These are phyloP conservation scores for Spondyliosoma cantharus DNA, from an alignment of 2,797 vertebrate genomes.

Conservation along the genomic window DNA sequence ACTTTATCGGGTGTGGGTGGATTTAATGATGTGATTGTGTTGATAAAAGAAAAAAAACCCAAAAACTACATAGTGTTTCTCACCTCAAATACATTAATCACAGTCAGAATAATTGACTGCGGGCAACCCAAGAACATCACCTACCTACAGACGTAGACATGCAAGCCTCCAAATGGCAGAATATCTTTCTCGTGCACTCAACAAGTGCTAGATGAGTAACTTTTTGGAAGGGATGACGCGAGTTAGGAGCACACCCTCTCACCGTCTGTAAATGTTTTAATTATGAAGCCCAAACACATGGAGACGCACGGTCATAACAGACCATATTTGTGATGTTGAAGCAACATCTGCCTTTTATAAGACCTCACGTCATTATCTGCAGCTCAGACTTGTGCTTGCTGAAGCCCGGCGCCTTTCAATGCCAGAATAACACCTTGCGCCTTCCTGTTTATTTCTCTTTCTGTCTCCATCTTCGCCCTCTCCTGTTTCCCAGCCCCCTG, in stretches of 20 bases:
- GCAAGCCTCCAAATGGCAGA: slow-evolving; percentile 8
- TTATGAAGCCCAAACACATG: slow-evolving; percentile 74
- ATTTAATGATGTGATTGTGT: slow-evolving; percentile 33
- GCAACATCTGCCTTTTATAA: slow-evolving; percentile 80
- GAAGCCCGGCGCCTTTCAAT: slow-evolving; percentile 6
- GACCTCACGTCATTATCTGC: slow-evolving; percentile 67
- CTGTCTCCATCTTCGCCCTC: slow-evolving; percentile 15
- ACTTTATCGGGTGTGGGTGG: slow-evolving; percentile 29
- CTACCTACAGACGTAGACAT: slow-evolving; percentile 13
- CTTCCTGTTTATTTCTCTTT: slow-evolving; percentile 48
- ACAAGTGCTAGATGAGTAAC: slow-evolving; percentile 43
- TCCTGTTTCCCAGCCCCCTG: slow-evolving; percentile 42
- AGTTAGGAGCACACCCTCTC: slow-evolving; percentile 53
- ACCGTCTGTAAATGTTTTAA: slow-evolving; percentile 76
- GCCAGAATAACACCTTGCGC: slow-evolving; percentile 50
- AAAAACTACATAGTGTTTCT: neutral
- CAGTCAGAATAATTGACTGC: slow-evolving; percentile 6
- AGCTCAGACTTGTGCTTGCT: slow-evolving; percentile 44
- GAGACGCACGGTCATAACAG: slow-evolving; percentile 62
- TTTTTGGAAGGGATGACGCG: slow-evolving; percentile 53
- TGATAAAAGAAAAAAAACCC: slow-evolving; percentile 32
- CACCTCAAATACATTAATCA: slow-evolving; percentile 16
- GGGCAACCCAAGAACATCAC: slow-evolving; percentile 28
- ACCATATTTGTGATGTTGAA: slow-evolving; percentile 69
- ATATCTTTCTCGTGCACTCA: slow-evolving; percentile 47